These are phyloP conservation scores for Hoplostethus mediterraneus DNA, from an alignment of 2,797 vertebrate species.

Conservation along the genomic window DNA sequence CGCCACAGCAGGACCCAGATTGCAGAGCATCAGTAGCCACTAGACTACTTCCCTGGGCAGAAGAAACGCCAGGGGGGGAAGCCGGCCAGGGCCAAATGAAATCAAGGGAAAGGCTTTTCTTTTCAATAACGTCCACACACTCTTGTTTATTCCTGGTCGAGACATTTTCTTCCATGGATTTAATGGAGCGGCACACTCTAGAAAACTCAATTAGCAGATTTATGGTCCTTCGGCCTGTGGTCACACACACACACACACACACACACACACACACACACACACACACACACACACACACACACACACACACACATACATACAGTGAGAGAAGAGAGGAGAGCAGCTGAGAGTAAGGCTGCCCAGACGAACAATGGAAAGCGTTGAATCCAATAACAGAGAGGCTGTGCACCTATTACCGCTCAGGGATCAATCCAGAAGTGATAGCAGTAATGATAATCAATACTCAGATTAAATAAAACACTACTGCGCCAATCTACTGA, in stretches of 20 bases:
- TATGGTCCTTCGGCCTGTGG: conserved; percentile 50
- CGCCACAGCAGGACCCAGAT: conserved; percentile 1
- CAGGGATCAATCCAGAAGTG: conserved; percentile 56
- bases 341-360: conserved; percentile 33
- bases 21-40: neutral
- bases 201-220: conserved; percentile 73
- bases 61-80: conserved; percentile 24
- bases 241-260: conserved; percentile 12
- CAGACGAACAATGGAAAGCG: conserved; percentile 49
- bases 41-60: conserved; percentile 5
- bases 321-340: conserved; percentile 28
- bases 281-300: neutral
- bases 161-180: conserved; percentile 50
- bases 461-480: conserved; percentile 62
- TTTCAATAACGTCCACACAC: conserved; percentile 46
- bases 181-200: conserved; percentile 58
- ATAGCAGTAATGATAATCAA: conserved; percentile 55
- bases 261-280: too few relatives aligned
- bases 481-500: conserved; percentile 25
- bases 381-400: conserved; percentile 52
- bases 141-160: conserved; percentile 61
- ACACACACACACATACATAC: neutral
- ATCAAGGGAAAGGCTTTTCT: conserved; percentile 48
- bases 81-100: conserved; percentile 21
- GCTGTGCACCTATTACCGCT: conserved; percentile 42